Base-by-base conservation (phyloP, 2,113 vertebrate species). In the Rhineura floridana region DNA sequence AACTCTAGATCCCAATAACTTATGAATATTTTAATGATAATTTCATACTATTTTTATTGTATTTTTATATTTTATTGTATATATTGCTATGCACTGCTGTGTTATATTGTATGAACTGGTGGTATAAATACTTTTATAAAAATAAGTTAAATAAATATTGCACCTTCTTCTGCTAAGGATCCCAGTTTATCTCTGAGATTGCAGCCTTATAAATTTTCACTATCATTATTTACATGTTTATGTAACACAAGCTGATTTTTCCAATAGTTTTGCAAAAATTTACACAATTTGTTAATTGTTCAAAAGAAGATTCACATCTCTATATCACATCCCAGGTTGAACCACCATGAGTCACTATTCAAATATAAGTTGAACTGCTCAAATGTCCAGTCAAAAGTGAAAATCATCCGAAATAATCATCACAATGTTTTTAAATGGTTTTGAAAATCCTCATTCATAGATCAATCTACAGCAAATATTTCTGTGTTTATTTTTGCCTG, bases 401-500 rank as follows among this genome's bases (percentile, higher is more conserved):
- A 52, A 80, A 59, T 36, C 52, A 36, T 23, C 52, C 55, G 50
- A 39, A 55, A 39, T 59, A 33, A 80, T 80, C 8, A 62, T 9
- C 55, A 81, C 39, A 39, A 28, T 39, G 8, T 11, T 62, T 44
- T 33, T 21, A 67, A 69, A 19, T 83, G 9, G 44, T n/a, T 44
- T 48, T 48, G 46, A 70, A 44, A 36, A 83, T 67, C 59, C 3
- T 63, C 39, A 39, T 36, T 50, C 50, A 11, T 90, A 28, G 88
- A 2, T n/a, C 42, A 8, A 73, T 42, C 39, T 83, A 82, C 52
- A 84, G 55, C 19, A 85, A 90, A 86, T 86, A 85, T 67, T 84
- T 83, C 83, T 72, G 76, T 85, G 83, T 77, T 89, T 85, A 82
- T 94, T 33, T 81, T 63, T 86, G 87, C 92, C 69, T 33, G n/a